Base-by-base conservation (phyloP, 2,113 vertebrate species). In the Paracanthobrama guichenoti region DNA sequence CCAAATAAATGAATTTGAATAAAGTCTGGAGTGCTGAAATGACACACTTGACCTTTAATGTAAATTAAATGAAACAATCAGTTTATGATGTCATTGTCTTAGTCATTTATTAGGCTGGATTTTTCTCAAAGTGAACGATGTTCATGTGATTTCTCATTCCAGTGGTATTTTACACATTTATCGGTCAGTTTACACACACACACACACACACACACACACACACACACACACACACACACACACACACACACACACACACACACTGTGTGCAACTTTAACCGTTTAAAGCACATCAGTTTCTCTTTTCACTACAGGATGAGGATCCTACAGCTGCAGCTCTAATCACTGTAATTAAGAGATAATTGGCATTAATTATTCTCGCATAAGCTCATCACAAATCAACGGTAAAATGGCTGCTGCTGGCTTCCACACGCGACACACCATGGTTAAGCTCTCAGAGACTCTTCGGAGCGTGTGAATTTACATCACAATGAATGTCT, bases 311-410 rank as follows among this genome's bases (percentile, higher is more conserved):
- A 44, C 57, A 62, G 94, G 95, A 95, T 16, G 79, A 75, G 9
- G 39, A 95, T 95, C 95, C 95, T 96, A 95, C 96, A 96, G 96
- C 95, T 96, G 96, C 94, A 96, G 95, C 95, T 95, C 95, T 97
- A 97, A 97, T 97, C 96, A 96, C 95, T 95, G 95, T 96, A 97
- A 97, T 97, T 97, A 97, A 96, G 95, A 96, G 96, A 95, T 96
- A 96, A 97, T 96, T 96, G 95, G 94, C 95, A 96, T 97, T 96
- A 96, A 97, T 96, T 97, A 97, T 96, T 96, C 96, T 96, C 96
- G 96, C 96, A 97, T 96, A 96, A 96, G 95, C 96, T 96, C 95
- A 95, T 96, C 95, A 94, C 95, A 96, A 96, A 96, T 96, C 96
- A 96, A 95, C 94, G 94, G 94, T 94, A 96, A 96, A 96, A 96